Base-by-base conservation (phyloP, 2,888 invertebrate genomes). In the Pardosa pseudoannulata region DNA sequence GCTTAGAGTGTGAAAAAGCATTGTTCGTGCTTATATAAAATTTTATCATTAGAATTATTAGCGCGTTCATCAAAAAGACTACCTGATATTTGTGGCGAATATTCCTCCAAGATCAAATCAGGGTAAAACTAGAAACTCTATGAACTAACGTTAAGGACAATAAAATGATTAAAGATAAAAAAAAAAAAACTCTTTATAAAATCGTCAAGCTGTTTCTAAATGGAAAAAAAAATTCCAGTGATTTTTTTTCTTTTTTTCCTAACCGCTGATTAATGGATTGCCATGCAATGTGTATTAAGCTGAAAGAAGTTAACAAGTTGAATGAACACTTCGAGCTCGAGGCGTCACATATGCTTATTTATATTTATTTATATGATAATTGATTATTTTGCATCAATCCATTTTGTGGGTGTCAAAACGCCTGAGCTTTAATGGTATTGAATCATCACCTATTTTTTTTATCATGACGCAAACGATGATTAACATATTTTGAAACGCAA, bases 361-460 rank as follows among this genome's bases (percentile, higher is more conserved):
- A 56, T 56, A 23, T 19, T 56, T 56, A 56, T 56, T 56, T 56
- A 23, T 23, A 56, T 56, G 56, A 56, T 56, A 56, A 56, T 56
- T 23, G 56, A 56, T 56, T 56, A 23, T 56, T 56, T 56, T 56
- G 23, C 56, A 56, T 56, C 56, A 56, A 56, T 56, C 56, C 56
- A 56, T 56, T 56, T 56, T 56, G 56, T 23, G 19, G 56, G 56
- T 56, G 56, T 56, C 56, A 56, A 56, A 56, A 56, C 3, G 19
- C 56, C 23, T 23, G 23, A 56, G 56, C 56, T 56, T 23, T 56
- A 56, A 23, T 56, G 23, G 5, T 23, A 5, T 23, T 56, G 56
- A 56, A 56, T 56, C 56, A 56, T 56, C 56, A 56, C 56, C 56
- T 56, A 6, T 56, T 56, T 2, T 11, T 1, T 23, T 56, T 56